Base-by-base conservation (phyloP, 2,888 invertebrate genomes). In the Scaptomyza polygonia region DNA sequence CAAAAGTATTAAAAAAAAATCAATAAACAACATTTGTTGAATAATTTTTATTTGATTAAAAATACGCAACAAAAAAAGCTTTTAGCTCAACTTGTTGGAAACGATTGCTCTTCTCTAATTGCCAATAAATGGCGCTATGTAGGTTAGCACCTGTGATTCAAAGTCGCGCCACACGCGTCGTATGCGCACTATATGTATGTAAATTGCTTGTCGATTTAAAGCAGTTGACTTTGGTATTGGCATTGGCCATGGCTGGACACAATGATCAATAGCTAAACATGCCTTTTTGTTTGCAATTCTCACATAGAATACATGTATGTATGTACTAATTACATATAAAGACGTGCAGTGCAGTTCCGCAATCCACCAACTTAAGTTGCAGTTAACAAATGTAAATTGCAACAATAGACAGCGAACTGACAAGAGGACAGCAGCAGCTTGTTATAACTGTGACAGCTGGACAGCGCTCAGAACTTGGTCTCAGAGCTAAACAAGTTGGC, bases 331-430 rank as follows among this genome's bases (percentile, higher is more conserved):
- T 39, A 14, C 29, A 40, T 14, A 40, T 12, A 48, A 14, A 69
- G 51, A 43, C 48, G 59, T 43, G 5, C 25, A 25, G 25, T 61
- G 64, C 52, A 65, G 36, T 58, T 83, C 83, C 83, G 83, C 86
- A 85, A 78, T 83, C 80, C 76, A 53, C 61, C 42, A 59, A 27
- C 21, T 45, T 8, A 59, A 67, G 25, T 25, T 56, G 58, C 66
- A 67, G 55, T 67, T 40, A 61, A 40, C 27, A 67, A 75, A 65
- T 67, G 69, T 59, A 64, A 74, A 77, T 71, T 73, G 73, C 65
- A 62, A 52, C 18, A 58, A 32, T 59, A 39, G 56, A 54, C 66
- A 53, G 49, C 27, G 43, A 54, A 57, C 54, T 79, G 67, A 77
- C 63, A 74, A 61, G 53, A 59, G 69, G 53, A 45, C 39, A 39